A percentile compares a stretch with the other conserved stretches of the same genome.
Evolutionary conservation across 2,113 vertebrate species (phyloP).

Genomic region (Isurus oxyrinchus): DNA sequence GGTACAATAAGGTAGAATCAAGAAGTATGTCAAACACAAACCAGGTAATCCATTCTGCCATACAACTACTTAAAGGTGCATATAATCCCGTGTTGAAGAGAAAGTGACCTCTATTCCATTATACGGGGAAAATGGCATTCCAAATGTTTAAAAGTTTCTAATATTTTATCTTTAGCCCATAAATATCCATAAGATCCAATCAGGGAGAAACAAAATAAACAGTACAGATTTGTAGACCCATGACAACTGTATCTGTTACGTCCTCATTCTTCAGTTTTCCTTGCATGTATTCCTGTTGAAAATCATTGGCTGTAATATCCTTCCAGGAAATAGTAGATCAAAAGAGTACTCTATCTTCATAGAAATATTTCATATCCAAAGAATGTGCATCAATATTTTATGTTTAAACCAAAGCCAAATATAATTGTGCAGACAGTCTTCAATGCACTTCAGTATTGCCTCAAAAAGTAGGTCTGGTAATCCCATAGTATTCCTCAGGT

Average conservation of each 20-base stretch:
- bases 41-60: conserved; percentile 58
- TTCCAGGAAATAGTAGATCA: conserved; percentile 28
- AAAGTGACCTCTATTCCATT: conserved; percentile 27
- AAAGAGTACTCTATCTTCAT: conserved; percentile 30
- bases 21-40: conserved; percentile 55
- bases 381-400: conserved; percentile 12
- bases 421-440: conserved; percentile 23
- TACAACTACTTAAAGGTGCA: conserved; percentile 25
- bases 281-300: conserved; percentile 52
- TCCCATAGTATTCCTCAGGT: conserved; percentile 63
- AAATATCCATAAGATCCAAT: conserved; percentile 35
- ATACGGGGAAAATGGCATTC: not conserved
- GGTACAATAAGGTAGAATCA: conserved; percentile 32
- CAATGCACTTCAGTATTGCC: conserved; percentile 24
- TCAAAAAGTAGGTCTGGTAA: conserved; percentile 48
- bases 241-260: conserved; percentile 15
- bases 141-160: conserved; percentile 31
- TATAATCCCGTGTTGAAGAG: conserved; percentile 26
- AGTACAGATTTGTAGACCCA: conserved; percentile 36
- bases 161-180: conserved; percentile 22
- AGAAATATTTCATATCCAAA: conserved; percentile 36
- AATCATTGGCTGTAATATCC: conserved; percentile 34
- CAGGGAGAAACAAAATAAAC: not conserved
- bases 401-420: conserved; percentile 33
- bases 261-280: conserved; percentile 47